Base-by-base conservation (phyloP, 2,888 invertebrate species). In the Anarsia innoxiella region DNA sequence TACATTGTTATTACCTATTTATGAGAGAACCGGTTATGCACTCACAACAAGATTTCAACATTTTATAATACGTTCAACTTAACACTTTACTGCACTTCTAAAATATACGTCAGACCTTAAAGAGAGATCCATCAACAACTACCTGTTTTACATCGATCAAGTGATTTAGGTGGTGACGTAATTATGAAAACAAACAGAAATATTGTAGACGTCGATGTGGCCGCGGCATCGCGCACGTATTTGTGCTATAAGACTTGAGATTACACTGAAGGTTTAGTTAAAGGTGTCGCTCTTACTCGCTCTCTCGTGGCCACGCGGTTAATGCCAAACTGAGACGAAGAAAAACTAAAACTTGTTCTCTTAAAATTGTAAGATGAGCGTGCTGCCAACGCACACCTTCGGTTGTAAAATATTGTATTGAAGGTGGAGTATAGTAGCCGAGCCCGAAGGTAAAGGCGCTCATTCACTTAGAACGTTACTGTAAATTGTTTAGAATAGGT, bases 21-120 rank as follows among this genome's bases (percentile, higher is more conserved):
- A 53, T 48, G 49, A 61, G 78, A 62, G 75, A 80, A 77, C 83
- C 76, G 38, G 58, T 51, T 48, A 82, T 46, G 59, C 83, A 83
- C 59, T 82, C 78, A 62, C 66, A 82, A 68, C 82, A 84, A 50
- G 70, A 54, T 66, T 78, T 79, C 52, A 82, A 64, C 83, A 83
- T 83, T 57, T 28, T 33, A 25, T 5, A 14, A 15, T 10, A 12
- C 41, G 34, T 42, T n/a, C n/a, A n/a, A n/a, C n/a, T n/a, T n/a
- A n/a, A n/a, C n/a, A n/a, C n/a, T n/a, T 43, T 48, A 53, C 54
- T 59, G 51, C 48, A 42, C 47, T 31, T 14, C 51, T 48, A 44
- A 46, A 45, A 53, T 45, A 51, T 56, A 56, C 60, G 59, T 53
- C 46, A 43, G 42, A 43, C 52, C 48, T 46, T 45, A 11, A 11